Evolutionary conservation across 2,113 vertebrate species (phyloP), one percentile per base, ranked within the genome.

Genomic region (Micronisus gabar): DNA sequence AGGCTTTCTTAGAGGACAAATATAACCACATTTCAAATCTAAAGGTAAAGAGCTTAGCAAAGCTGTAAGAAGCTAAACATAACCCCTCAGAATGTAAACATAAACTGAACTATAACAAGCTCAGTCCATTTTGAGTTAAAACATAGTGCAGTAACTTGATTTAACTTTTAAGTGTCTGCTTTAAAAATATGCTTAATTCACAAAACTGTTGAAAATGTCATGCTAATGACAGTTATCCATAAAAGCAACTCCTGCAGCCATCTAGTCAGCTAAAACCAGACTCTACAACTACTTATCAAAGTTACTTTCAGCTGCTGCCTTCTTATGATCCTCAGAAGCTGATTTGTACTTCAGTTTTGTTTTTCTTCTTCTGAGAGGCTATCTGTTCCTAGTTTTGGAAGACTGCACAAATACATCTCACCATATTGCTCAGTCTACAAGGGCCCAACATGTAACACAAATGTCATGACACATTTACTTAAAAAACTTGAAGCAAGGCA

Each of bases 281-380:
- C 9, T 23, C 11, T 23, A 17, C 6, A 52, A 32, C 32, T 41
- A 38, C 16, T 55, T 63, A 71, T 62, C 13, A 40, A 78, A 79
- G 21, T 40, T 32, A 71, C 26, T 67, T 85, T 70, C 50, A 71
- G 23, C 40, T 90, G 26, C 23, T 11, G 70, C 73, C 18, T 36
- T 66, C 50, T 65, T 74, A 41, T 45, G 36, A 71, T 53, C 14
- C n/a, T 23, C 27, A 66, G 29, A 62, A 34, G 20, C 30, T 78
- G 30, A 70, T 23, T 38, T 52, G 59, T 32, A 73, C 19, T 32
- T 48, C 3, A 29, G 8, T 0, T 2, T 15, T 23, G 0, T 2
- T 15, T 23, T 30, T 81, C 73, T 61, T 27, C 29, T 56, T 48
- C 34, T 47, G 38, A 76, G 43, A 72, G 81, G 40, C 4, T 47